Evolutionary conservation across 2,888 invertebrate genomes (phyloP), one percentile per base, ranked within the genome.

Genomic region (Nemurella pictetii): DNA sequence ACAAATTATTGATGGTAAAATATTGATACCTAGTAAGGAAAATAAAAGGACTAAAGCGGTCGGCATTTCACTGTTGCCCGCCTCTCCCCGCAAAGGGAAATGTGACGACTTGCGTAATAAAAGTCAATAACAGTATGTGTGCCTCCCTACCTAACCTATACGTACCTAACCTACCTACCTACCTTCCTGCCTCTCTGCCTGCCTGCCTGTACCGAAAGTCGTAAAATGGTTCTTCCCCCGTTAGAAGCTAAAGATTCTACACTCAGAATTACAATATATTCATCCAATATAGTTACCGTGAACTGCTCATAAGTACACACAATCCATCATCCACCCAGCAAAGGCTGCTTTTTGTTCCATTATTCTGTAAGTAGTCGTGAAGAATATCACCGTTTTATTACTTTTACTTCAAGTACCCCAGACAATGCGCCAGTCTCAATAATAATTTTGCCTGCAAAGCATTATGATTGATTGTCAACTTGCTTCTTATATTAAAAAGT

Each of bases 81-180:
- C n/a, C n/a, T n/a, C n/a, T n/a, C 55, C 55, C 55, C 9, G 9
- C 55, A 55, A 55, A 55, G 55, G 55, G 83, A 85, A 85, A 85
- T 85, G 85, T 86, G 85, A 86, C 82, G 84, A 78, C 84, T 83
- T 55, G 3, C 36, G 74, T 86, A 85, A 84, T 86, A 86, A 86
- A 86, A 83, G 75, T 74, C 85, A 83, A 84, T 85, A 86, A 84
- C 78, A 78, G 30, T 29, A 78, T 78, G 30, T 78, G 28, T 77
- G 28, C 77, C 78, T 78, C 9, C 55, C 55, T n/a, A n/a, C n/a
- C n/a, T n/a, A n/a, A n/a, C n/a, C n/a, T n/a, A n/a, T n/a, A n/a
- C n/a, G n/a, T n/a, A n/a, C n/a, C n/a, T n/a, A n/a, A n/a, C n/a
- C n/a, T n/a, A n/a, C n/a, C n/a, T n/a, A n/a, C n/a, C n/a, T n/a